Conservation (phyloP, 64 coral and sea anemone genomes). For the Stichodactyla helianthus region DNA sequence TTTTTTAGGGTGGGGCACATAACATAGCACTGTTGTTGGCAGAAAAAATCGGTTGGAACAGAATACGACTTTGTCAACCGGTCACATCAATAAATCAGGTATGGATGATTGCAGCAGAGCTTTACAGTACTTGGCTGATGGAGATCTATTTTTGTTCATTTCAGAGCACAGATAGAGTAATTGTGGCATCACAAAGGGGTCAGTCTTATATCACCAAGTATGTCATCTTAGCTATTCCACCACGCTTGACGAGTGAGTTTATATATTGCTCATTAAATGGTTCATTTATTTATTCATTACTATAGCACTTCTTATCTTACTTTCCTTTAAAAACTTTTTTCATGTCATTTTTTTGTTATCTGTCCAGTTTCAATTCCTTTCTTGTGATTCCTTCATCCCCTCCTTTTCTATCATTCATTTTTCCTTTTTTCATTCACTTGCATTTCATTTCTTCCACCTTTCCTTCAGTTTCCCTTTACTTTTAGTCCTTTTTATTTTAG, state of each 20-base stretch:
- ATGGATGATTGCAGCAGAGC: neutral
- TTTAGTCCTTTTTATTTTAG: neutral
- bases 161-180: neutral
- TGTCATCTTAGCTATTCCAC: constrained; percentile 72
- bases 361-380: too few species aligned
- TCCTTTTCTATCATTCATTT: too few species aligned
- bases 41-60: constrained; percentile 61
- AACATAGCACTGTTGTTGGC: constrained; percentile 50
- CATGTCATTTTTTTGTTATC: too few species aligned
- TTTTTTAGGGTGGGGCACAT: constrained; percentile 70
- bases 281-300: neutral
- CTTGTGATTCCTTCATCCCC: too few species aligned
- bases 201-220: constrained; percentile 48
- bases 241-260: constrained; percentile 59
- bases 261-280: neutral
- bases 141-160: neutral
- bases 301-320: neutral
- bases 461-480: neutral
- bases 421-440: too few species aligned
- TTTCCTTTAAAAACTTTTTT: neutral
- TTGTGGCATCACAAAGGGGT: constrained; percentile 19
- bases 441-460: too few species aligned
- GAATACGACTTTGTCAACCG: constrained; percentile 68
- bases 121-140: too few species aligned
- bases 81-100: constrained; percentile 82